Conservation (phyloP, 2,888 invertebrate species). For the Caenorhabditis japonica region DNA sequence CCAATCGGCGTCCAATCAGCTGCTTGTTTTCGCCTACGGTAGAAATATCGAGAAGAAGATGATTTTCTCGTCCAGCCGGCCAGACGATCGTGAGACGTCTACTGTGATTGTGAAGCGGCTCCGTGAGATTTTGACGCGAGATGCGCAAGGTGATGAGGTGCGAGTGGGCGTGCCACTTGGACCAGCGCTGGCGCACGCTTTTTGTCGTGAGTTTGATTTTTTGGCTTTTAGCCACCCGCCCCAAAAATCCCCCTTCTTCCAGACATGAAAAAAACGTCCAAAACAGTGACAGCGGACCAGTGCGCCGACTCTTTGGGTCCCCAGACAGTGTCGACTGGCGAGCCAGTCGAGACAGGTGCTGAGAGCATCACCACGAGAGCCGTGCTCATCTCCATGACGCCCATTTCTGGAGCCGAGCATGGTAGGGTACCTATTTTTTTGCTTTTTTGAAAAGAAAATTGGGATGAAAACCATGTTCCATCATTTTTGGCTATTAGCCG, state of each 20-base stretch:
- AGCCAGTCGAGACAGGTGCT: not conserved
- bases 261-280: constrained; percentile 56
- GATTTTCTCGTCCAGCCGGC: constrained; percentile 51
- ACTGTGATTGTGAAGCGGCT: constrained; percentile 38
- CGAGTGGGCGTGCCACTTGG: constrained; percentile 47
- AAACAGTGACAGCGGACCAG: constrained; percentile 14
- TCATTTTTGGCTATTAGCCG: too few species aligned
- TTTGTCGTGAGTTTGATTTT: constrained; percentile 55
- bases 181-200: constrained; percentile 57
- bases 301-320: constrained; percentile 43
- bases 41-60: constrained; percentile 50
- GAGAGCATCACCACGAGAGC: constrained; percentile 38
- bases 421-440: constrained; percentile 35
- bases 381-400: constrained; percentile 57
- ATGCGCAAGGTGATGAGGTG: constrained; percentile 24
- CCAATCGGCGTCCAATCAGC: constrained; percentile 55
- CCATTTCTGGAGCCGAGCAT: constrained; percentile 57
- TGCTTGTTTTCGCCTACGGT: constrained; percentile 58
- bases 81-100: constrained; percentile 44
- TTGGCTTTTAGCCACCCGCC: not conserved
- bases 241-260: not conserved
- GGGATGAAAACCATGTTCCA: too few species aligned
- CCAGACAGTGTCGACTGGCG: not conserved
- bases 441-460: too few species aligned
- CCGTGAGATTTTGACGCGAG: constrained; percentile 21